These are phyloP conservation scores for Macropodus opercularis DNA, from an alignment of 2,797 vertebrate species.

Conservation along the genomic window DNA sequence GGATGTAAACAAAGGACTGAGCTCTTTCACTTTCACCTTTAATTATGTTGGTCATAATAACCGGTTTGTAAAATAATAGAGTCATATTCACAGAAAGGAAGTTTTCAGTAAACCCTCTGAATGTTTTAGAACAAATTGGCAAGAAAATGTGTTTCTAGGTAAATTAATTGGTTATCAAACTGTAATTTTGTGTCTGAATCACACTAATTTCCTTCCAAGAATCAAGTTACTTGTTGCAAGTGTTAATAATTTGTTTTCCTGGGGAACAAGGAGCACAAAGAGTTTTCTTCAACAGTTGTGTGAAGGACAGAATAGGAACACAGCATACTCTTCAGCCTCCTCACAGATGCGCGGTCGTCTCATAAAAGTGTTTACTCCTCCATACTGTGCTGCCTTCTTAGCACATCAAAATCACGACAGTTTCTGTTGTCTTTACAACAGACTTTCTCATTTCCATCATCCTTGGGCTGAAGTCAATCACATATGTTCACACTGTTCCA, in stretches of 20 bases:
- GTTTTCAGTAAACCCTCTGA: no score
- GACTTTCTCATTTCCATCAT: slow-evolving; percentile 10
- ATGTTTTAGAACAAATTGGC: no score
- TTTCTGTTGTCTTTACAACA: background rate
- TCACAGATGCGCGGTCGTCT: background rate
- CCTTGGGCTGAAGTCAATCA: background rate
- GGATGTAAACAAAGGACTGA: no score
- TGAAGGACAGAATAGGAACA: background rate
- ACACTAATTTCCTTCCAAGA: background rate
- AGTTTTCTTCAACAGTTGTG: background rate
- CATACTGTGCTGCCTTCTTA: background rate
- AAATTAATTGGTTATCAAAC: no score
- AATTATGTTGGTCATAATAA: no score
- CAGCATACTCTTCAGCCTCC: no score
- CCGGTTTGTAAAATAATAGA: no score
- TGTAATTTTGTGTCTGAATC: no score
- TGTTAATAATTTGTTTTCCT: no score
- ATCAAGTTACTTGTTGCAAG: background rate
- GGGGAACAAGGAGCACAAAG: background rate
- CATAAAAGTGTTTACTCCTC: background rate
- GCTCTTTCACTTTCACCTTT: no score
- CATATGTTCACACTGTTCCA: slow-evolving; percentile 8
- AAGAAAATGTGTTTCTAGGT: no score
- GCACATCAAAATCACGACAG: background rate
- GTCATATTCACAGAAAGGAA: no score